Conservation (phyloP, 1,140 invertebrate genomes). For the Aethina tumida region DNA sequence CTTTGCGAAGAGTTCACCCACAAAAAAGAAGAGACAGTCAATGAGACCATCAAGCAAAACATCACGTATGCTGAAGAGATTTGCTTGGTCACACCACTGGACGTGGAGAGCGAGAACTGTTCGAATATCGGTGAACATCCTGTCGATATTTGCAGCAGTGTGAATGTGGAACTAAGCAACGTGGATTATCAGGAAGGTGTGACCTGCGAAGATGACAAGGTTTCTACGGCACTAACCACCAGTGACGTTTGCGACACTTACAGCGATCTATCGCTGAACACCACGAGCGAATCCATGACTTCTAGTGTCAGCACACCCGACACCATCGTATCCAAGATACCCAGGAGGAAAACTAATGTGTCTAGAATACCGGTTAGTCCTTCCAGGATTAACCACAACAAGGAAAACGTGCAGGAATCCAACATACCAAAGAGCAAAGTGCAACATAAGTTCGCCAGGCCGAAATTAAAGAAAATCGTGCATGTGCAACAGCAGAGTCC, state of each 20-base stretch:
- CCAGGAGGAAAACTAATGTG: slow-evolving; percentile 23
- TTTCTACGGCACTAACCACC: slow-evolving; percentile 9
- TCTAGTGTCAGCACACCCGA: slow-evolving; percentile 54
- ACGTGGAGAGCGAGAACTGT: slow-evolving; percentile 36
- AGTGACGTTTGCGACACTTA: slow-evolving; percentile 22
- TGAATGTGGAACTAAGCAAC: slow-evolving; percentile 27
- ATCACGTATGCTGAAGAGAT: slow-evolving; percentile 56
- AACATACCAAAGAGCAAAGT: slow-evolving; percentile 34
- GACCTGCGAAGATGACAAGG: slow-evolving; percentile 12
- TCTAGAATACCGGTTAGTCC: slow-evolving; percentile 28
- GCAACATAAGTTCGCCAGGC: slow-evolving; percentile 27
- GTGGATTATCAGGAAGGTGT: slow-evolving; percentile 22
- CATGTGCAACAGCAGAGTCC: slow-evolving; percentile 18
- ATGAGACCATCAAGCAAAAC: slow-evolving; percentile 20
- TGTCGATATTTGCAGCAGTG: slow-evolving; percentile 34
- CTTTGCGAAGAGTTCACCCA: slow-evolving; percentile 25
- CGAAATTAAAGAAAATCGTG: slow-evolving; percentile 23
- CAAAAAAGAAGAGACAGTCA: slow-evolving; percentile 22
- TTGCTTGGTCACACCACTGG: slow-evolving; percentile 40
- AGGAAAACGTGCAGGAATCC: slow-evolving; percentile 28
- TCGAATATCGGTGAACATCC: slow-evolving; percentile 31
- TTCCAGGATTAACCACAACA: slow-evolving; percentile 31
- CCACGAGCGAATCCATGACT: slow-evolving; percentile 49
- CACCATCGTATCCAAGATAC: slow-evolving; percentile 40
- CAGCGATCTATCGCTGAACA: slow-evolving; percentile 19